Conservation (phyloP, 2,888 invertebrate species). For the Helicoverpa assulta region DNA sequence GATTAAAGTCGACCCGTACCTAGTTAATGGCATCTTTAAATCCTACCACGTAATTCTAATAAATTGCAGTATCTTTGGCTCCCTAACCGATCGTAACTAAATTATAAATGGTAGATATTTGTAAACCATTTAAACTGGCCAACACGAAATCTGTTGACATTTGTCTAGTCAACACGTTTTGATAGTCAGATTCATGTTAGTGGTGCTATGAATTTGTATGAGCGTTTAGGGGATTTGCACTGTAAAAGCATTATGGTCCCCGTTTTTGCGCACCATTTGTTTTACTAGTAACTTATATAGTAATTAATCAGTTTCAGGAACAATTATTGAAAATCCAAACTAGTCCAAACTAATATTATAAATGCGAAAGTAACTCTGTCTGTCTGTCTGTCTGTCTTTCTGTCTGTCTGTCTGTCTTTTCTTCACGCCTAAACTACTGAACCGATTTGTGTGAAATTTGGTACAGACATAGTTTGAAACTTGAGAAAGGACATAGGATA, state of each 20-base stretch:
- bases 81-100: conserved; percentile 33
- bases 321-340: too few species aligned
- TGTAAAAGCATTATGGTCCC: background rate
- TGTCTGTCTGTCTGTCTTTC: too few species aligned
- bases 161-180: conserved; percentile 35
- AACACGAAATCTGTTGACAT: conserved; percentile 35
- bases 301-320: too few species aligned
- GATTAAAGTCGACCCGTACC: conserved; percentile 16
- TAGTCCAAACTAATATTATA: too few species aligned
- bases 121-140: conserved; percentile 31
- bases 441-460: too few species aligned
- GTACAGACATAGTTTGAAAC: too few species aligned
- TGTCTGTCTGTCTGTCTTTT: too few species aligned
- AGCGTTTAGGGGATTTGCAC: background rate
- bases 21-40: conserved; percentile 33
- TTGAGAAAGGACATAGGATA: too few species aligned
- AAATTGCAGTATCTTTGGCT: conserved; percentile 39
- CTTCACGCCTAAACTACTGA: too few species aligned
- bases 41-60: conserved; percentile 44
- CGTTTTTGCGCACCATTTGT: too few species aligned
- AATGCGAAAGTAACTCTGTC: too few species aligned
- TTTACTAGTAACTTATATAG: too few species aligned
- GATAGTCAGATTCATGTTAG: conserved; percentile 22
- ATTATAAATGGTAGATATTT: conserved; percentile 53
- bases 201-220: conserved; percentile 3